phyloP scores from a whole-genome alignment of 2,888 invertebrate genomes.

The Cantharis rufa region DNA sequence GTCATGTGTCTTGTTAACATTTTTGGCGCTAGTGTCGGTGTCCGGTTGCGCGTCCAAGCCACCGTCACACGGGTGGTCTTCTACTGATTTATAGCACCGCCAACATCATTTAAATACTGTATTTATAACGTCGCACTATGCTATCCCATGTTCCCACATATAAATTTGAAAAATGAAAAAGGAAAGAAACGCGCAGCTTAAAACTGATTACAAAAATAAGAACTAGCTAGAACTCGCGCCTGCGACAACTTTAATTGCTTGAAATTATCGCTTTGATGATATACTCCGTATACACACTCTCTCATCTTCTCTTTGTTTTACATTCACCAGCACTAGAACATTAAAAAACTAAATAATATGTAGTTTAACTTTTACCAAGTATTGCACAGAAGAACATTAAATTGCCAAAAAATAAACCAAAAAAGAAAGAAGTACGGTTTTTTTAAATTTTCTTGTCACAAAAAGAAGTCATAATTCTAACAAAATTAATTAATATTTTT shows the following conservation, averaged over 20 bases:
- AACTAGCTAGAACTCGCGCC: slow-evolving; percentile 41
- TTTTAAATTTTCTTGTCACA: not conserved
- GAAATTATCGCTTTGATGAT: slow-evolving; percentile 41
- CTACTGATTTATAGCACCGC: slow-evolving; percentile 54
- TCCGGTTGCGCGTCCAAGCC: slow-evolving; percentile 52
- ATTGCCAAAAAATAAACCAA: not conserved
- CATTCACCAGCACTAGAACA: not conserved
- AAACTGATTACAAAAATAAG: slow-evolving; percentile 30
- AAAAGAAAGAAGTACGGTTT: not conserved
- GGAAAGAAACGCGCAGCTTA: slow-evolving; percentile 30
- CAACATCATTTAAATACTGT: slow-evolving; percentile 54
- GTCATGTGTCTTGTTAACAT: slow-evolving; percentile 58
- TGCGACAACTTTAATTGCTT: slow-evolving; percentile 44
- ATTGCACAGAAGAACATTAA: not conserved
- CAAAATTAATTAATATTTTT: not conserved
- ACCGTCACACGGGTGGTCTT: slow-evolving; percentile 53
- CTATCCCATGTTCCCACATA: slow-evolving; percentile 4
- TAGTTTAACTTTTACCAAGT: not conserved
- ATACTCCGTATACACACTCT: slow-evolving; percentile 13
- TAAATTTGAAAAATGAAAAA: slow-evolving; percentile 6
- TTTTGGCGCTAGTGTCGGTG: slow-evolving; percentile 57
- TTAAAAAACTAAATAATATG: not conserved
- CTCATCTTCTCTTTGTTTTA: not conserved
- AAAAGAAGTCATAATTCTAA: not conserved
- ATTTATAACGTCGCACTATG: slow-evolving; percentile 39